Conservation (phyloP, 2,888 invertebrate genomes). For the Amphiduros pacificus region DNA sequence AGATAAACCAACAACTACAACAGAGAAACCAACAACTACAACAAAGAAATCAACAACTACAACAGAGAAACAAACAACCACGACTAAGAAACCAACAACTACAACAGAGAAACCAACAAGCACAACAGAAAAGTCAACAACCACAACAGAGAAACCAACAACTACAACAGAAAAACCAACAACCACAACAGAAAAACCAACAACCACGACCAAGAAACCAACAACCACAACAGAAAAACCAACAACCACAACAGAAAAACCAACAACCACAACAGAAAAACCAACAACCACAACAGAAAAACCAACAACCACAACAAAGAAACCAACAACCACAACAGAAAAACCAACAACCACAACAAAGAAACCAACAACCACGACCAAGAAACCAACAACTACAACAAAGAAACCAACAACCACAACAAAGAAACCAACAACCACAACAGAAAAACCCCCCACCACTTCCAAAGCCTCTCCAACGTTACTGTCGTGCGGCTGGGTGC, state of each 20-base stretch:
- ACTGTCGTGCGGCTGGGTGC: slow-evolving; percentile 9
- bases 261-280: neutral
- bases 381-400: no score
- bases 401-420: no score
- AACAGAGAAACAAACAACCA: neutral
- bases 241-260: neutral
- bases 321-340: neutral
- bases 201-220: neutral
- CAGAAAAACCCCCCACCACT: no score
- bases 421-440: no score
- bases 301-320: neutral
- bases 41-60: neutral
- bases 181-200: neutral
- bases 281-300: neutral
- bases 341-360: neutral
- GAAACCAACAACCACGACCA: no score
- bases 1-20: neutral
- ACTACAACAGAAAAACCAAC: neutral
- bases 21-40: neutral
- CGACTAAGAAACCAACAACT: neutral
- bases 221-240: neutral
- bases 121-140: neutral
- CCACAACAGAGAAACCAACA: neutral
- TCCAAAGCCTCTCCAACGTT: no score
- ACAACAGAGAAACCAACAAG: neutral